Evolutionary conservation across 2,797 vertebrate genomes (phyloP), one percentile per base, ranked within the genome.

Genomic region (Odontamblyopus rebecca): DNA sequence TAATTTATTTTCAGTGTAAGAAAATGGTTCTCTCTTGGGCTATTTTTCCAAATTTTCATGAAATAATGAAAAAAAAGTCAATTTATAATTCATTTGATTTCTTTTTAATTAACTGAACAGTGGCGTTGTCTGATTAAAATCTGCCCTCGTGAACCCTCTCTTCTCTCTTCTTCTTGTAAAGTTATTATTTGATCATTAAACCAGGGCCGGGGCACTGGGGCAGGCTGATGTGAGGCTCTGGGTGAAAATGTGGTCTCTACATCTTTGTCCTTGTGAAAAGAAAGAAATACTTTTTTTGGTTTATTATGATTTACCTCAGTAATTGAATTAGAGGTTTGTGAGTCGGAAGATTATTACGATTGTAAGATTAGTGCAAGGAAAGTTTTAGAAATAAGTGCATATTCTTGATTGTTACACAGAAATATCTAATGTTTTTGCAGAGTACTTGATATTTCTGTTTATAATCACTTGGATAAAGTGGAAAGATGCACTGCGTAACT

Each of bases 251-350:
- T 44, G 29, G 64, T 18, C 62, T 54, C 87, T 51, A 78, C 35
- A 79, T 80, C 57, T 82, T 74, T 80, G 70, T 82, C 61, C 67
- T 83, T 79, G 32, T 48, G 16, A 30, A 61, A 15, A 18, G 15
- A 61, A 15, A 18, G 12, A 29, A 29, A 59, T 59, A 6, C 1
- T 51, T 18, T 51, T 51, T 51, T 51, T 16, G 7, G 8, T 38
- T 38, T 8, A 38, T 38, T 38, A 38, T 23, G 23, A 23, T 38
- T 2, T 38, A 7, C 35, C 2, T 38, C 35, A 4, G 11, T 44
- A 44, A 13, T 44, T 44, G 41, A 13, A 44, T 44, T 44, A 44
- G 44, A 15, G 44, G 3, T 48, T 15, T 48, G 44, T 48, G 44
- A 48, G 3, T 38, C 9, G 35, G 35, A 9, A 38, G 35, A 38